Evolutionary conservation across 2,888 invertebrate genomes (phyloP), one percentile per base, ranked within the genome.

Genomic region (Eupeodes luniger): DNA sequence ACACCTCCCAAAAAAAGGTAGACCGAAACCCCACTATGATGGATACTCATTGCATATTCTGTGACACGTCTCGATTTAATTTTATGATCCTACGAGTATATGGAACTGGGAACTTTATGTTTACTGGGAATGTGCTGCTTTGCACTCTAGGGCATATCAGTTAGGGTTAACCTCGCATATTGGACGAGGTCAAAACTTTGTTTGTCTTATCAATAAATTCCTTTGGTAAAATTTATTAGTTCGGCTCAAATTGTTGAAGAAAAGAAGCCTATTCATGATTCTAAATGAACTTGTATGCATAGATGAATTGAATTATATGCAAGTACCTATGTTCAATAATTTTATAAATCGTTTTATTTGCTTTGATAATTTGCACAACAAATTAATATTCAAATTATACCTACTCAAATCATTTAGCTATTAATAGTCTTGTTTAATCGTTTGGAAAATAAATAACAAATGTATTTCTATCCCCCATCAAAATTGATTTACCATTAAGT

Each of bases 41-140:
- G 77, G 84, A 84, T 81, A 78, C 87, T 77, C 80, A 81, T 88
- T 84, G 84, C 77, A 72, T 87, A 83, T 87, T 83, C 83, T 84
- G 77, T 81, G 77, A 88, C 87, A 88, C 77, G 81, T 84, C 61
- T 81, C 74, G 72, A 77, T 81, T 84, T 69, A 74, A 78, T 88
- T 88, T 84, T 88, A 88, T 77, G 87, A 64, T 74, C 61, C 77
- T 57, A n/a, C n/a, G n/a, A n/a, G n/a, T n/a, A 55, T 62, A 67
- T 53, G 19, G 16, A n/a, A 74, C 66, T 79, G 40, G 40, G 19
- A n/a, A 67, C 66, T 79, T 67, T 69, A 80, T 81, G 77, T 77
- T 72, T 74, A 67, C 49, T 53, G 27, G 14, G 62, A 70, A 55
- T 70, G 19, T 44, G 70, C 40, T 55, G 62, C 47, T 59, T 61